These are phyloP conservation scores for Anolis sagrei DNA, from an alignment of 2,113 vertebrate genomes.

Conservation along the genomic window DNA sequence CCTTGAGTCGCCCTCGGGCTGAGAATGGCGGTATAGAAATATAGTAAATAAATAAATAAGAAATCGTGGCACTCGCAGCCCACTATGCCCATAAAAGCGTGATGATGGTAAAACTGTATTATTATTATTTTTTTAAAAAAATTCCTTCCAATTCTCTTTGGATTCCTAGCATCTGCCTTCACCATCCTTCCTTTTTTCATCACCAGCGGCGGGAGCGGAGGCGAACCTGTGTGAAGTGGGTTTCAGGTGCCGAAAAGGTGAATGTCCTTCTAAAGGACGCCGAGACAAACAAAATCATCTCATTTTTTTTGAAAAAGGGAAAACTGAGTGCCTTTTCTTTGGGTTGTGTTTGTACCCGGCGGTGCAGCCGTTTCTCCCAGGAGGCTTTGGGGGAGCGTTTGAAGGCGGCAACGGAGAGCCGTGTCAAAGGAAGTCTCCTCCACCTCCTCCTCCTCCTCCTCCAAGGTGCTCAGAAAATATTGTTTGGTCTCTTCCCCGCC, in stretches of 20 bases:
- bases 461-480: slow-evolving; percentile 8
- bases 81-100: neutral
- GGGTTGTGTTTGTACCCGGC: neutral
- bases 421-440: slow-evolving; percentile 7
- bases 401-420: neutral
- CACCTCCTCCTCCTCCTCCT: neutral
- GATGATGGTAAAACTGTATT: neutral
- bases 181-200: neutral
- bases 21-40: too few species aligned
- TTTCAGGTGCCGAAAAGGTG: neutral
- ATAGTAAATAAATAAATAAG: too few species aligned
- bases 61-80: neutral
- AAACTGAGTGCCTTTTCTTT: neutral
- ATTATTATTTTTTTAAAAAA: neutral
- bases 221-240: neutral
- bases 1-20: too few species aligned
- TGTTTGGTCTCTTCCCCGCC: slow-evolving; percentile 14
- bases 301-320: neutral
- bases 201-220: slow-evolving; percentile 26
- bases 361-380: neutral
- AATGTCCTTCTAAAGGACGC: slow-evolving; percentile 7
- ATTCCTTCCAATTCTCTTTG: neutral
- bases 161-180: slow-evolving; percentile 1
- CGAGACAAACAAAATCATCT: neutral
- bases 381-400: neutral